Evolutionary conservation across 2,113 vertebrate species (phyloP), one percentile per base, ranked within the genome.

Genomic region (Ranitomeya imitator): DNA sequence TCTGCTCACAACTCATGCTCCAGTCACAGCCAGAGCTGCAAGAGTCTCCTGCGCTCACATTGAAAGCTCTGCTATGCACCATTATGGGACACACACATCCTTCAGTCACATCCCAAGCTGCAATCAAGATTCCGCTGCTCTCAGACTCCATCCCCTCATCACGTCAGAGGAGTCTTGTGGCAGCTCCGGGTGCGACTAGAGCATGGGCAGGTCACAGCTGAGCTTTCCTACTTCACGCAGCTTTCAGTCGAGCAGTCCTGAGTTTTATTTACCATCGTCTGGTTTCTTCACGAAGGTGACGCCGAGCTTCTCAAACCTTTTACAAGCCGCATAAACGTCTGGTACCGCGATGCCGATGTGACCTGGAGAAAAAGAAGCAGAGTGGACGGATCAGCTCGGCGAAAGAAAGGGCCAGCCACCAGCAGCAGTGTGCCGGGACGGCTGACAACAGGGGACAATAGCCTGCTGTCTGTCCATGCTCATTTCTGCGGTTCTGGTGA

Each of bases 211-310:
- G 18, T 18, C 3, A 7, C 21, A n/a, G 7, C 2, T 8, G 63
- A 7, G 37, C 5, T 45, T 45, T 45, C 37, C 37, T 45, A 45
- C 37, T 45, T 45, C 37, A 1, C 37, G 51, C 51, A 54, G 18
- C 18, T 54, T 19, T 54, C 9, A 5, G 11, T 5, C 0, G 3
- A 18, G 7, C 37, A n/a, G 18, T 18, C 15, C 0, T 13, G 21
- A 23, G 23, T 9, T 4, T 55, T 4, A 91, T 95, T 94, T 90
- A 99, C 98, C 98, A 82, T 98, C 97, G 87, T 99, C 96, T 3
- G 97, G 97, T 91, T 97, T 99, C 95, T 99, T 99, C 73, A 99
- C 97, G 93, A 99, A 99, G 84, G 96, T 97, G 86, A 99, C 96
- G 91, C 96, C 97, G 67, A 99, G 93, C 12, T 98, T 97, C 93